phyloP scores from a whole-genome alignment of 2,888 invertebrate species.

The Volucella inanis region DNA sequence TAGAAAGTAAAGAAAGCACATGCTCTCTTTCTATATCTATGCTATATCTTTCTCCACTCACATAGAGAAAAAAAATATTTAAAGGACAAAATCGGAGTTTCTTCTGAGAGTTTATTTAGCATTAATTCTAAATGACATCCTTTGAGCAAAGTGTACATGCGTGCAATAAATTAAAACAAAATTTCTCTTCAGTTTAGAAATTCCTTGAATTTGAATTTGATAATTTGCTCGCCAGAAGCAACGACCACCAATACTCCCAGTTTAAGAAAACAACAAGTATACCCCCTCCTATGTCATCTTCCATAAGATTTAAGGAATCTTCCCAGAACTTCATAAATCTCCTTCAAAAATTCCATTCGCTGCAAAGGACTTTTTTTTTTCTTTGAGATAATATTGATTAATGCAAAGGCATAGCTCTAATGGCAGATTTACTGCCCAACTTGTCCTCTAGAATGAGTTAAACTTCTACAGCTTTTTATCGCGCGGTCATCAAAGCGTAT shows the following conservation, averaged over 20 bases:
- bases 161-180: not conserved
- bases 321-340: conserved; percentile 57
- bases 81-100: too few species aligned
- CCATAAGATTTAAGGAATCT: conserved; percentile 2
- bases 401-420: conserved; percentile 61
- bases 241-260: not conserved
- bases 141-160: not conserved
- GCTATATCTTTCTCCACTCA: too few species aligned
- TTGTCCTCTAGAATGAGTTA: conserved; percentile 51
- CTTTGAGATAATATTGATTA: conserved; percentile 65
- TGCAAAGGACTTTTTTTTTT: conserved; percentile 43
- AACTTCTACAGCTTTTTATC: conserved; percentile 44
- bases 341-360: conserved; percentile 43
- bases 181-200: not conserved
- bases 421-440: conserved; percentile 65
- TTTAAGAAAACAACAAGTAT: conserved; percentile 2
- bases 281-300: not conserved
- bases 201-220: not conserved
- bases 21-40: too few species aligned
- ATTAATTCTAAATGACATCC: conserved; percentile 24
- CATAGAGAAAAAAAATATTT: too few species aligned
- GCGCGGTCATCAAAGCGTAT: conserved; percentile 60
- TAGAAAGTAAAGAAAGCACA: too few species aligned
- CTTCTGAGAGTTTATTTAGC: not conserved
- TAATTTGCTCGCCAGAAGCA: conserved; percentile 12